These are phyloP conservation scores for Galendromus occidentalis DNA, from an alignment of 1,140 invertebrate species.

Conservation along the genomic window DNA sequence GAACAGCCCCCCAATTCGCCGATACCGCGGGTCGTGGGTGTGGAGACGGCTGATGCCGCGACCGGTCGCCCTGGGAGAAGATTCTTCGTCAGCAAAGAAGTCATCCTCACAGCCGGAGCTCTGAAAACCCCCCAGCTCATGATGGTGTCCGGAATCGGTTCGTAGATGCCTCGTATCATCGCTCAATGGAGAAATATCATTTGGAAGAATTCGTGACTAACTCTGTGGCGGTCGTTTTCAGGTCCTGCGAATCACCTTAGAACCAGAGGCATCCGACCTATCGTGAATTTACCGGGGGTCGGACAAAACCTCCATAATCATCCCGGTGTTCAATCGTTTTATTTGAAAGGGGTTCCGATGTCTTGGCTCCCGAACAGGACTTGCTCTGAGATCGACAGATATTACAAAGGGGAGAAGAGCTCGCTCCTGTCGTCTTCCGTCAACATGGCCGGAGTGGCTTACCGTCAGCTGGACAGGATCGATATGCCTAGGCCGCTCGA, in stretches of 20 bases:
- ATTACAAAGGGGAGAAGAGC: neutral
- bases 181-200: too few relatives aligned
- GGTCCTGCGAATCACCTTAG: neutral
- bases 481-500: neutral
- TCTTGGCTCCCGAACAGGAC: constrained; percentile 3
- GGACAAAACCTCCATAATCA: neutral
- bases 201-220: too few relatives aligned
- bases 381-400: neutral
- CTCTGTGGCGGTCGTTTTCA: neutral
- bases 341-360: neutral
- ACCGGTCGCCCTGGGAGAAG: neutral
- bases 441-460: neutral
- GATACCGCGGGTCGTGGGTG: neutral
- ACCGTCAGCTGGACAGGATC: neutral
- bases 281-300: neutral
- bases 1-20: neutral
- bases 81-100: neutral
- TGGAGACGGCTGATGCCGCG: neutral
- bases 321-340: constrained; percentile 4
- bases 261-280: neutral
- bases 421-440: neutral
- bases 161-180: neutral
- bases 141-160: constrained; percentile 6
- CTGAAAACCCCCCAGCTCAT: constrained; percentile 2
- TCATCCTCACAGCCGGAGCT: constrained; percentile 7